Conservation (phyloP, 1,140 invertebrate species). For the Palaemon carinicauda region DNA sequence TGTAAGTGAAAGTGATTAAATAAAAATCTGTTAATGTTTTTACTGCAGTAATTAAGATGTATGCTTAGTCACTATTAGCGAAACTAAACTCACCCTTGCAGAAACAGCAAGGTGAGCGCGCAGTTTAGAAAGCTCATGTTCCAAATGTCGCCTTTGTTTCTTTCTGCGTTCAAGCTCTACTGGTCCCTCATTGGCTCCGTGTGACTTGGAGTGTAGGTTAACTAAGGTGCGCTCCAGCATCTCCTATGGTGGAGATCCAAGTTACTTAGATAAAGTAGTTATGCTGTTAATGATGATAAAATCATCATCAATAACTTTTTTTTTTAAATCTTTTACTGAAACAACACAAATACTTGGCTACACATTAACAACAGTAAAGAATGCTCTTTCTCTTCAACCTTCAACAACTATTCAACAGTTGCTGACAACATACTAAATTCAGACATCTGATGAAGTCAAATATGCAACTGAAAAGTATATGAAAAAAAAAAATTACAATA, state of each 20-base stretch:
- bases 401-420: too few relatives aligned
- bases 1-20: too few relatives aligned
- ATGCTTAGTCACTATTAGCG: neutral
- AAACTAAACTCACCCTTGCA: constrained; percentile 76
- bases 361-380: too few relatives aligned
- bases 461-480: too few relatives aligned
- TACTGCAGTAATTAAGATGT: neutral
- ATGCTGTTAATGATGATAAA: neutral
- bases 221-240: constrained; percentile 79
- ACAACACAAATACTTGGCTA: too few relatives aligned
- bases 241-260: constrained; percentile 68
- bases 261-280: constrained; percentile 26
- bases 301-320: too few relatives aligned
- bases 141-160: constrained; percentile 77
- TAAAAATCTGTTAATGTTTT: neutral
- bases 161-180: constrained; percentile 75
- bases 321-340: too few relatives aligned
- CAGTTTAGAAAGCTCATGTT: constrained; percentile 83
- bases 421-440: too few relatives aligned
- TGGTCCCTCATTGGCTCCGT: constrained; percentile 71
- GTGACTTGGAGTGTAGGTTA: constrained; percentile 74
- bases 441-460: too few relatives aligned
- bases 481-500: too few relatives aligned
- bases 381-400: too few relatives aligned
- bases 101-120: constrained; percentile 85